A percentile compares a stretch with the other conserved stretches of the same genome.
Evolutionary conservation across 2,797 vertebrate genomes (phyloP).

Genomic region (Urocyon cinereoargenteus): DNA sequence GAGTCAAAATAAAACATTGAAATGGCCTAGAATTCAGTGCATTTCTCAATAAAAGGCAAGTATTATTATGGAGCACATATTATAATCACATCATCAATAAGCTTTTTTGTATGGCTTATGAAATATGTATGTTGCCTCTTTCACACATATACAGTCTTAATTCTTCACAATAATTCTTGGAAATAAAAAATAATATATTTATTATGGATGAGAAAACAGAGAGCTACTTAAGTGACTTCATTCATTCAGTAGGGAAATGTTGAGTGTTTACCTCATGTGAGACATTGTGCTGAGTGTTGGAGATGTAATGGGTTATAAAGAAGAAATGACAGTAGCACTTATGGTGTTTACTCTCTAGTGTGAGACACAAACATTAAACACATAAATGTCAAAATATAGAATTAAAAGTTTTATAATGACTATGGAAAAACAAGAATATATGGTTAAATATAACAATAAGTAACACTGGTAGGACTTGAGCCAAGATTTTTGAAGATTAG

Average conservation of each 20-base stretch:
- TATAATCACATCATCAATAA: conserved; percentile 6
- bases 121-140: not conserved
- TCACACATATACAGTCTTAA: not conserved
- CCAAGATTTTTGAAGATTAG: not conserved
- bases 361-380: not conserved
- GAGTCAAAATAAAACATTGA: not conserved
- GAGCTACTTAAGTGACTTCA: not conserved
- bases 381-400: not conserved
- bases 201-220: not conserved
- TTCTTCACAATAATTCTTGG: not conserved
- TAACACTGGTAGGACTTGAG: not conserved
- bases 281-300: not conserved
- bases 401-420: not conserved
- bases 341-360: not conserved
- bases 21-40: not conserved
- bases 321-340: not conserved
- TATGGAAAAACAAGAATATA: not conserved
- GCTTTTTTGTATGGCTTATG: not conserved
- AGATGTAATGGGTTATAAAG: not conserved
- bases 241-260: not conserved
- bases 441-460: not conserved
- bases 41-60: not conserved
- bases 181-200: not conserved
- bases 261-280: not conserved
- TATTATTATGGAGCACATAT: not conserved